Evolutionary conservation across 2,113 vertebrate species (phyloP), one percentile per base, ranked within the genome.

Genomic region (Rattus norvegicus): DNA sequence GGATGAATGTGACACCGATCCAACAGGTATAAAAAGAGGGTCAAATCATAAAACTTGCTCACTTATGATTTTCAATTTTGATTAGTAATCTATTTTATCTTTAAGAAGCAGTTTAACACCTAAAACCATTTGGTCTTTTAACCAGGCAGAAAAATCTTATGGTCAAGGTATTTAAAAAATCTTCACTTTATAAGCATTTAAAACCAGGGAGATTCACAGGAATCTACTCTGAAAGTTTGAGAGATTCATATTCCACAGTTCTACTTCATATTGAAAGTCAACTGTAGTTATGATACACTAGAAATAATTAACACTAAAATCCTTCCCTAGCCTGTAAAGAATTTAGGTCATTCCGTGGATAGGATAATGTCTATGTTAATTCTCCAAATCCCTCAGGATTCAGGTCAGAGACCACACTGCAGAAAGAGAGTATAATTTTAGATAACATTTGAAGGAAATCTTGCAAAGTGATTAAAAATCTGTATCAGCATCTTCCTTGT

Each of bases 251-350:
- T 86, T 91, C 20, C 65, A 49, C 61, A 76, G 5, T 36, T 91
- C 30, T 79, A 69, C 61, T 92, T 96, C 30, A 70, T 43, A 93
- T 67, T 76, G 7, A 85, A 95, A 92, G 80, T 54, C 75, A 97
- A 92, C 28, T 76, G 28, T 95, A 95, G 88, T 95, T 95, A 96
- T 72, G 81, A 85, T 63, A 93, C 28, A 54, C 0, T 93, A 81
- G 92, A 96, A 95, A 91, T 96, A 97, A 97, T 96, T 97, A 96
- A 96, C 30, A 81, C 88, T 54, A 92, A 93, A 95, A 96, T 97
- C 80, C 59, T 92, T 92, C 85, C 72, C 30, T 73, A 77, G 75
- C 69, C 95, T 77, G 49, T 65, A n/a, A 96, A 95, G 88, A 98
- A 98, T 97, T 93, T 96, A 95, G 95, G 97, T 97, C 97, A 97